Base-by-base conservation (phyloP, 1,140 invertebrate genomes). In the Tetragnatha versicolor region DNA sequence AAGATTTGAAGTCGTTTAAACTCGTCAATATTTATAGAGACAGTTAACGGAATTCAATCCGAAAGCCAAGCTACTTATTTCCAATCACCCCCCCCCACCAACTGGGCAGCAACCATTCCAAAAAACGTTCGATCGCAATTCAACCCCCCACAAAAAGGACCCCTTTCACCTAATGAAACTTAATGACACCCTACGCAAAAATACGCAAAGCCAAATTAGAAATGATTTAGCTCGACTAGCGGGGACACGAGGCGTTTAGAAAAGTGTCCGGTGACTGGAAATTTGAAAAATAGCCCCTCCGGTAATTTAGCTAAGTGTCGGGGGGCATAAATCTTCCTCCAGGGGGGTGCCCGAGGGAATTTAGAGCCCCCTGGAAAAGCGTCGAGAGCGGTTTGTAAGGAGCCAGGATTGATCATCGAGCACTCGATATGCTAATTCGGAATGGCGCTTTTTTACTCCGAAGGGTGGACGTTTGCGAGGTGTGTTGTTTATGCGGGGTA, bases 221-320 rank as follows among this genome's bases (percentile, higher is more conserved):
- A 65, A 65, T 65, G 61, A 65, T 65, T 65, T 65, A 65, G 22
- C 17, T 7, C 7, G 7, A 42, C 35, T 58, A n/a, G 14, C 9
- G 14, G 29, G 27, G 29, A 58, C 55, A 58, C 55, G 10, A 37
- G 14, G 39, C 61, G 20, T 25, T 65, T 65, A 65, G 33, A 65
- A 65, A 65, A 65, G 35, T 42, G 61, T 65, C 33, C 61, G 14
- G 31, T 25, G 39, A 42, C 35, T 39, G 22, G 17, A 65, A 65
- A 65, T 65, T 65, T 65, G 61, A 65, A 65, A 65, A 65, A 65
- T 65, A 65, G 42, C 61, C 61, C 33, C 35, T 17, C n/a, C 61
- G 33, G 61, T 65, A 65, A 65, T 65, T 65, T 65, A 42, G 61
- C 61, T 65, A 65, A 65, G 61, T 65, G 61, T 37, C 31, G 6